Evolutionary conservation across 2,113 vertebrate species (phyloP).

Genomic region (Macrotus californicus): DNA sequence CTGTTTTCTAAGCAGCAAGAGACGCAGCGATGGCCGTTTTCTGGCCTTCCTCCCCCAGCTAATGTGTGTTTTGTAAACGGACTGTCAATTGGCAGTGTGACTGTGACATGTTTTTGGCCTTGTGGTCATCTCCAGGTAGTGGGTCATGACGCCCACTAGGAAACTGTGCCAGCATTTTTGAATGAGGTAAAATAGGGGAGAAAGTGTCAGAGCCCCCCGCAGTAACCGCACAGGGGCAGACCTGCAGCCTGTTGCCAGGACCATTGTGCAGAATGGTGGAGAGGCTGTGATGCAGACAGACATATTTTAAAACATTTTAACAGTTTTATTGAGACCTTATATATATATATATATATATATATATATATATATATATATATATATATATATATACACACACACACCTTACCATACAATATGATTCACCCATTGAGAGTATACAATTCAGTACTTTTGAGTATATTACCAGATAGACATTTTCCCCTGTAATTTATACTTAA

Average conservation of each 20-base stretch:
- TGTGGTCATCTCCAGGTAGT: neutral
- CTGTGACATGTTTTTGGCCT: neutral
- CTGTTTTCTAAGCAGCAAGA: neutral
- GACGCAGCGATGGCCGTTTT: neutral
- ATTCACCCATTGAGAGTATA: neutral
- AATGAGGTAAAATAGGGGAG: neutral
- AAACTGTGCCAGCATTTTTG: neutral
- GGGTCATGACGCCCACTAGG: neutral
- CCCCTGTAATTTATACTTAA: neutral
- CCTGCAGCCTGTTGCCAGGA: neutral
- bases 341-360: no score
- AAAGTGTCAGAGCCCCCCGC: neutral
- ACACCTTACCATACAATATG: neutral
- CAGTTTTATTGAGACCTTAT: neutral
- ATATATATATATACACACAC: neutral
- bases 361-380: no score
- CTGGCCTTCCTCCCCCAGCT: neutral
- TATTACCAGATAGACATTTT: neutral
- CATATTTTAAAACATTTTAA: neutral
- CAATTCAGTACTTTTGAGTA: neutral
- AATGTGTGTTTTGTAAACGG: neutral
- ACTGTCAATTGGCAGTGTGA: accelerated
- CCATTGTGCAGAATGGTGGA: neutral
- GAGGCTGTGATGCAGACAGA: neutral
- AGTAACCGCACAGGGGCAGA: neutral